Conservation (phyloP, 2,797 vertebrate species). For the Tokudaia tokunoshimensis region DNA sequence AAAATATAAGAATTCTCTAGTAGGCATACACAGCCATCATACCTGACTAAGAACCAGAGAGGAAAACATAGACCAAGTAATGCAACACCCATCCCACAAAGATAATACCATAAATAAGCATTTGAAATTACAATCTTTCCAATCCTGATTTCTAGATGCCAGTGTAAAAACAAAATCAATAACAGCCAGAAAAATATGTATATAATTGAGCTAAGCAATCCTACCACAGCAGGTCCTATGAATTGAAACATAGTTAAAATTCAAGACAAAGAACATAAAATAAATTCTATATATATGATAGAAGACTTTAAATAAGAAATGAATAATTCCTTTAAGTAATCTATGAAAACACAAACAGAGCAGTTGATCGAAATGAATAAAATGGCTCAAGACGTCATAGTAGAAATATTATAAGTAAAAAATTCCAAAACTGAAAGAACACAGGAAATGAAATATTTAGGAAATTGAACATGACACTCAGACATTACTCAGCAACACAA, state of each 20-base stretch:
- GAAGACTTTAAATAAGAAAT: not conserved
- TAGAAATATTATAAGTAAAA: not conserved
- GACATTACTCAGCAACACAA: not conserved
- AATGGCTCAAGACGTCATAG: not conserved
- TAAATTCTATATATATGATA: not conserved
- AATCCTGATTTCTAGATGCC: not conserved
- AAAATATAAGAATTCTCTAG: too few species aligned
- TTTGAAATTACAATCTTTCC: not conserved
- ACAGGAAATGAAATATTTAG: not conserved
- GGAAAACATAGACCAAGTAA: not conserved
- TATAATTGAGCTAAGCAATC: not conserved
- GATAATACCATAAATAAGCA: not conserved
- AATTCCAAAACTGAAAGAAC: not conserved
- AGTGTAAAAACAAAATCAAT: not conserved
- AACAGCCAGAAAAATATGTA: not conserved
- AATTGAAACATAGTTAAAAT: not conserved
- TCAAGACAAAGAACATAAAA: not conserved
- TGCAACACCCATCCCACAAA: not conserved
- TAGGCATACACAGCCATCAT: not conserved
- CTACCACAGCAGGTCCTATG: not conserved
- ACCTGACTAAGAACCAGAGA: too few species aligned
- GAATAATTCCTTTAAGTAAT: not conserved
- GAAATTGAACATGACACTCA: not conserved
- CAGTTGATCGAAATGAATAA: not conserved
- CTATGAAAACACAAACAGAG: not conserved